Conservation (phyloP, 1,140 invertebrate genomes). For the Linepithema humile region DNA sequence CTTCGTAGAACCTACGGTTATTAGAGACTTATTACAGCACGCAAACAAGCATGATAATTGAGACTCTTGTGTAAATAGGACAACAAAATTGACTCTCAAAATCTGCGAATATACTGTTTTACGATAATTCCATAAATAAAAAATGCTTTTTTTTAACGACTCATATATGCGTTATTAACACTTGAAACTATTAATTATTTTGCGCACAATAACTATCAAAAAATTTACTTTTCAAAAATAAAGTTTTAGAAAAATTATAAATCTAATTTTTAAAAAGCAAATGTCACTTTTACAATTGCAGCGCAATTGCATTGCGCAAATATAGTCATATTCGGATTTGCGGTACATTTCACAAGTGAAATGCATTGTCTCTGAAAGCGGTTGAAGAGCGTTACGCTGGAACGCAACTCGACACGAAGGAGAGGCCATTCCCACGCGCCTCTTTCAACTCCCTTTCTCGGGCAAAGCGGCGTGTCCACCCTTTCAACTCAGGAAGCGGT, state of each 20-base stretch:
- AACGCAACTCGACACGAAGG: slow-evolving; percentile 32
- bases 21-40: background rate
- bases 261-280: background rate
- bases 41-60: background rate
- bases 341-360: background rate
- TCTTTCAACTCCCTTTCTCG: slow-evolving; percentile 47
- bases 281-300: background rate
- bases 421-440: slow-evolving; percentile 64
- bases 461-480: slow-evolving; percentile 34
- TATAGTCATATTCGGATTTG: background rate
- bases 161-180: too few relatives aligned
- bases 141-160: background rate
- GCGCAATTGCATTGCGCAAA: background rate
- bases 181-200: too few relatives aligned
- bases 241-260: background rate
- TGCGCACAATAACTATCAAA: too few relatives aligned
- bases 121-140: background rate
- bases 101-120: background rate
- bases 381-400: slow-evolving; percentile 2
- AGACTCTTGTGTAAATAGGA: background rate
- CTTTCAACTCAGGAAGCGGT: slow-evolving; percentile 57
- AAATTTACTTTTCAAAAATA: too few relatives aligned
- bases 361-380: slow-evolving; percentile 10
- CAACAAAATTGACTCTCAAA: too few relatives aligned
- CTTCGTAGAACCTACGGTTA: background rate